These are phyloP conservation scores for Drosophila quadrilineata DNA, from an alignment of 1,140 invertebrate genomes.

Conservation along the genomic window DNA sequence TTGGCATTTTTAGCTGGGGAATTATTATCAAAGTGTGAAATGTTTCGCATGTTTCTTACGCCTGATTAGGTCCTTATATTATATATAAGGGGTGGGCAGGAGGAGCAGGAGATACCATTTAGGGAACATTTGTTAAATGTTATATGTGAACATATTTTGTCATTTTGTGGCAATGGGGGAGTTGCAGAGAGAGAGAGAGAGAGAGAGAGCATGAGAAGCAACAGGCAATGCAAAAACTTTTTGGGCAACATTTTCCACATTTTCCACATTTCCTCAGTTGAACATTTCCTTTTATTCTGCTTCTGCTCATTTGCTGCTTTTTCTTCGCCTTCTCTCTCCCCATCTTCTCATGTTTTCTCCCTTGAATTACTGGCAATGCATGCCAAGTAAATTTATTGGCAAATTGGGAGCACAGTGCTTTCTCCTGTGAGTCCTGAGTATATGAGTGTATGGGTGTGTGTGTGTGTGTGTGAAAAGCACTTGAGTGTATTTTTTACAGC, in stretches of 20 bases:
- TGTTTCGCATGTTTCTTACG: conserved; percentile 53
- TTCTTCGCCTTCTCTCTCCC: neutral
- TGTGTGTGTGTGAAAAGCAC: conserved; percentile 20
- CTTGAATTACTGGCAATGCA: conserved; percentile 68
- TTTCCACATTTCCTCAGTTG: conserved; percentile 7
- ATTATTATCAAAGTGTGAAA: conserved; percentile 52
- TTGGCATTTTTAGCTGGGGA: conserved; percentile 3
- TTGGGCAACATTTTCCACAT: conserved; percentile 40
- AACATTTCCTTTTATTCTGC: conserved; percentile 33
- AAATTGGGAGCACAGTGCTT: conserved; percentile 75
- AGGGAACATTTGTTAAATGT: conserved; percentile 6
- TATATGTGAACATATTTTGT: conserved; percentile 35
- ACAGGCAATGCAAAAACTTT: conserved; percentile 38
- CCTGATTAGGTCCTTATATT: conserved; percentile 43
- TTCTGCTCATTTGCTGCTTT: conserved; percentile 9
- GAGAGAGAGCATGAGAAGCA: neutral
- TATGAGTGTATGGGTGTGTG: neutral
- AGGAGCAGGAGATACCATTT: neutral
- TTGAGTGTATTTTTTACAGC: conserved; percentile 77
- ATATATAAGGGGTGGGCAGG: neutral
- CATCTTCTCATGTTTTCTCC: conserved; percentile 29
- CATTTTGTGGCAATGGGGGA: too few species aligned
- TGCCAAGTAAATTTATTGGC: conserved; percentile 77
- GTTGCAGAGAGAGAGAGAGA: too few species aligned
- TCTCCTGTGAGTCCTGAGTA: conserved; percentile 13